These are phyloP conservation scores for Apomyelois bistriatella DNA, from an alignment of 2,888 invertebrate species.

Conservation along the genomic window DNA sequence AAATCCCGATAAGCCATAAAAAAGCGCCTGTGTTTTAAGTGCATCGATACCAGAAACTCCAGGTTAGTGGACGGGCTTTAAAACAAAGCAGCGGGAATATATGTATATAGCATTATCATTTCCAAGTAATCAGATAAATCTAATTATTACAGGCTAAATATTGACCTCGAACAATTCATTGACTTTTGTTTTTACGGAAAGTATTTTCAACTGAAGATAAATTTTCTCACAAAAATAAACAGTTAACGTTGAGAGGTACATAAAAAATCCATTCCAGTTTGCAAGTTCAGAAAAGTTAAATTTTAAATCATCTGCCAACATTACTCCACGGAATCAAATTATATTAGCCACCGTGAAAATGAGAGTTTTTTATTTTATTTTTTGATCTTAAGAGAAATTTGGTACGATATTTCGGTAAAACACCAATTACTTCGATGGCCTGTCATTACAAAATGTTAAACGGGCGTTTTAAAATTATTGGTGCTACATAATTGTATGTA, in stretches of 20 bases:
- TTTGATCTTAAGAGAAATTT: slow-evolving; percentile 62
- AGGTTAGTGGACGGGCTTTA: no score
- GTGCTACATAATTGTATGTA: background rate
- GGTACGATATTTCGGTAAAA: slow-evolving; percentile 53
- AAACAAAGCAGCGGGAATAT: no score
- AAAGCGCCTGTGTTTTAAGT: no score
- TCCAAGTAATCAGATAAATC: no score
- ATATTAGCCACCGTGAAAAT: slow-evolving; percentile 66
- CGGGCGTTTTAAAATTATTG: slow-evolving; percentile 27
- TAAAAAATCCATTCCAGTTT: slow-evolving; percentile 63
- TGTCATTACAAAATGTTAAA: slow-evolving; percentile 37
- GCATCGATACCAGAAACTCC: no score
- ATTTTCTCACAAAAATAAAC: slow-evolving; percentile 49
- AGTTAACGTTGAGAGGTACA: slow-evolving; percentile 53
- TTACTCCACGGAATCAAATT: slow-evolving; percentile 66
- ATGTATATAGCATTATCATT: no score
- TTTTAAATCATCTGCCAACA: slow-evolving; percentile 66
- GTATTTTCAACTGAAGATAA: slow-evolving; percentile 26
- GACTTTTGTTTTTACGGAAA: background rate
- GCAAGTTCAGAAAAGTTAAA: slow-evolving; percentile 59
- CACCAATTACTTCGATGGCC: slow-evolving; percentile 57
- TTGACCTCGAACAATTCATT: background rate
- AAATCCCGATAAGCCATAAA: no score
- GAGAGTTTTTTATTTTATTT: slow-evolving; percentile 45
- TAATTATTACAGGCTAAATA: no score